Percentiles rank a stretch among this genome's conserved stretches.
Evolutionary conservation across 2,797 vertebrate genomes (phyloP).

Genomic region (Alfaro cultratus): DNA sequence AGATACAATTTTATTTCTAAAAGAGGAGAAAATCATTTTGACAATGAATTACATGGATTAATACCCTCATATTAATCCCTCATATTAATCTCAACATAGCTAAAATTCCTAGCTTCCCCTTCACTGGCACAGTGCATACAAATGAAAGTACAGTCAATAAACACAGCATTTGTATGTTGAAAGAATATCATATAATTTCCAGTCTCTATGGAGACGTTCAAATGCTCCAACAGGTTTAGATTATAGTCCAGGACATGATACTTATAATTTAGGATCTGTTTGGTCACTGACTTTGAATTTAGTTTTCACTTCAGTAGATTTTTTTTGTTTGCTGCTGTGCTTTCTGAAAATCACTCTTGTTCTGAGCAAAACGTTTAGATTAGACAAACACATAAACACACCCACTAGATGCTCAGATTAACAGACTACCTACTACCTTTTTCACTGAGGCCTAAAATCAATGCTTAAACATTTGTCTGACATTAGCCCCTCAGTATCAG

Average conservation of each 20-base stretch:
- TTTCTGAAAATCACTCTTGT: background rate
- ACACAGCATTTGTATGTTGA: background rate
- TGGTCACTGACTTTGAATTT: background rate
- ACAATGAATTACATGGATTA: background rate
- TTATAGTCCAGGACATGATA: background rate
- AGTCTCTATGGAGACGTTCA: conserved; percentile 24
- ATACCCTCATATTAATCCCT: background rate
- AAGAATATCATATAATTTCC: conserved; percentile 10
- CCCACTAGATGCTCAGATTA: conserved; percentile 1
- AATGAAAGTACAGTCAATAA: conserved; percentile 15
- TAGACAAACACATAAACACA: background rate
- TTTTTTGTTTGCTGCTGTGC: rapidly evolving
- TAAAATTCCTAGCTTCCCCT: background rate
- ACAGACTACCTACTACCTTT: background rate
- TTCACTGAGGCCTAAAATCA: conserved; percentile 3
- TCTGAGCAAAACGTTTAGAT: background rate
- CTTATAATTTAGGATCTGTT: background rate
- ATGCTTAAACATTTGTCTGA: conserved; percentile 13
- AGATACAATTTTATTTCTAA: background rate
- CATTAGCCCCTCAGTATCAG: conserved; percentile 20
- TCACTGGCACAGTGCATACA: conserved; percentile 1
- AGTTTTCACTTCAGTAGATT: background rate
- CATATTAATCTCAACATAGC: background rate
- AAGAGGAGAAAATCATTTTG: no score
- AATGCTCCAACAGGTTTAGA: background rate